Base-by-base conservation (phyloP, 2,888 invertebrate species). In the Ceramica pisi region DNA sequence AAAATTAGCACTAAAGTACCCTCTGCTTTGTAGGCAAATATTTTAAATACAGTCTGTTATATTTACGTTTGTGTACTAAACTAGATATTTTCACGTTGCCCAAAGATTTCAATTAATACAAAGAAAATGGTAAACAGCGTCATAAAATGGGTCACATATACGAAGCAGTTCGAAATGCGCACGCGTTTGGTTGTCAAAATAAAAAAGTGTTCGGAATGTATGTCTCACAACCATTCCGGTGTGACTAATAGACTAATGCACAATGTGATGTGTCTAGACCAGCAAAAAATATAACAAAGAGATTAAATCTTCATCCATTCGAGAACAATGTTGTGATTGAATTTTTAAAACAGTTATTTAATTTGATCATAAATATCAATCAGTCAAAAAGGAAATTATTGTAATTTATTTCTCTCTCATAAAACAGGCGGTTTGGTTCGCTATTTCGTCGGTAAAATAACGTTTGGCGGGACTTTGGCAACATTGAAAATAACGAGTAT, bases 231-330 rank as follows among this genome's bases (percentile, higher is more conserved):
- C 48, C 56, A 48, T 82, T 61, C 53, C 77, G 61, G 56, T 66
- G 65, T 82, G 82, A 78, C 69, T 79, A 72, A 82, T 67, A 50
- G 48, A 60, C 59, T 44, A 56, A 53, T 57, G 57, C 66, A 82
- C 78, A 67, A 66, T 69, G 60, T 66, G 64, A 73, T 78, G 80
- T 82, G 80, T 82, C 72, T 82, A 79, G 82, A 82, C 80, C 57
- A 19, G 26, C 69, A 82, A 80, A 82, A 80, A 80, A 82, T 64
- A 79, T 46, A 57, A 68, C 69, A 73, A 71, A 71, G 63, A 73
- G 66, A 71, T 70, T 60, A 81, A 67, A 71, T 73, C 65, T 71
- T 82, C 55, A 64, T 68, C 44, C 53, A 50, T 59, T 50, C 38
- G 16, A 71, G 67, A 78, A 71, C 57, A 48, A 73, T 61, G 31